Percentiles rank a stretch among this genome's conserved stretches.
These are phyloP conservation scores for Conger conger DNA, from an alignment of 2,113 vertebrate species.

Conservation along the genomic window DNA sequence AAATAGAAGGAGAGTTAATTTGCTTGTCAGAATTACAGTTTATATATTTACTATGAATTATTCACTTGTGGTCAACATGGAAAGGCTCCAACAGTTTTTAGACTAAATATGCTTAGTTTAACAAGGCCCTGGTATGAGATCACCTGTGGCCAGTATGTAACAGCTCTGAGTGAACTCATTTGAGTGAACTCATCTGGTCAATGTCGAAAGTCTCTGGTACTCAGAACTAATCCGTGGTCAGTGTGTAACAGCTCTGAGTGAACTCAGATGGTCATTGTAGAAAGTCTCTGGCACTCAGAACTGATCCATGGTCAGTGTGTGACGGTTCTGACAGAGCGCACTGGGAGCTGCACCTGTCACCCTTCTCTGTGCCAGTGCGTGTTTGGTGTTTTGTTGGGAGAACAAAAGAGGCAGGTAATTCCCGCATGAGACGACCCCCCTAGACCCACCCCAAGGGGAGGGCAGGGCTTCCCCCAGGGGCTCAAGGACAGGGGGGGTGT, in stretches of 20 bases:
- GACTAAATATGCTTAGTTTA: not conserved
- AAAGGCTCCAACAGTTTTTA: too few species aligned
- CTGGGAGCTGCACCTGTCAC: conserved; percentile 32
- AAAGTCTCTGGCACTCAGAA: not conserved
- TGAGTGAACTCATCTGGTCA: too few species aligned
- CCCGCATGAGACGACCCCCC: conserved; percentile 47
- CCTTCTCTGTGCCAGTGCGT: conserved; percentile 20
- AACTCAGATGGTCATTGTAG: not conserved
- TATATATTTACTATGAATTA: too few species aligned
- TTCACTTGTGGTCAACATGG: not conserved
- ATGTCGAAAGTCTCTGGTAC: not conserved
- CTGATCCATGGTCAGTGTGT: not conserved
- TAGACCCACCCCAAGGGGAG: conserved; percentile 47
- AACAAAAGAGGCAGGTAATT: conserved; percentile 55
- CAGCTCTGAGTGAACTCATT: not conserved
- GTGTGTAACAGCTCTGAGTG: not conserved
- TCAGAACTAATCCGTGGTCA: not conserved
- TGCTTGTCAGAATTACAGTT: not conserved
- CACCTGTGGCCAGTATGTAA: not conserved
- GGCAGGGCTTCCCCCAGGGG: conserved; percentile 43
- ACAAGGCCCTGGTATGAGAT: too few species aligned
- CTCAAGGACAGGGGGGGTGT: conserved; percentile 3
- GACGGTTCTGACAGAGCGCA: not conserved
- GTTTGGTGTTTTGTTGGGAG: conserved; percentile 36
- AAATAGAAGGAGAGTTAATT: not conserved